Conservation (phyloP, 2,797 vertebrate genomes). For the Argentina silus region DNA sequence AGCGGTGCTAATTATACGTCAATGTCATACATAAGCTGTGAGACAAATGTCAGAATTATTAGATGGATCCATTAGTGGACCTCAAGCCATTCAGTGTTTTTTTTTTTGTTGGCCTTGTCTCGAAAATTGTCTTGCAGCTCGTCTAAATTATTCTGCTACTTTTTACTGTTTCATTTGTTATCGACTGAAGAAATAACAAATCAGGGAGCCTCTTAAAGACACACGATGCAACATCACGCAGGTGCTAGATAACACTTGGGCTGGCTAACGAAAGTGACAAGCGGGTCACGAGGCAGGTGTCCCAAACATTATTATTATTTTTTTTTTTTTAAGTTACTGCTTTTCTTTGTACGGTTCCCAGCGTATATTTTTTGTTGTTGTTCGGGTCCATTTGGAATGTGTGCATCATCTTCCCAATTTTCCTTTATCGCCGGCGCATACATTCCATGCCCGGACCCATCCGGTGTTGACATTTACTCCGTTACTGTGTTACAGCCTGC, state of each 20-base stretch:
- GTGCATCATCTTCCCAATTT: constrained; percentile 45
- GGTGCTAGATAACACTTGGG: not conserved
- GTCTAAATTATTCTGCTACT: no score
- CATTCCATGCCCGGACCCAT: constrained; percentile 50
- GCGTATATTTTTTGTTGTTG: not conserved
- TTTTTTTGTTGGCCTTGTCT: no score
- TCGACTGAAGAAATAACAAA: no score
- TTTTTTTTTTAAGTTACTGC: no score
- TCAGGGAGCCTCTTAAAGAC: no score
- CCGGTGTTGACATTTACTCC: constrained; percentile 67
- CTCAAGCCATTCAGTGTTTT: no score
- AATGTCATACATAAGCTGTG: not conserved
- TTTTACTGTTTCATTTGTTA: no score
- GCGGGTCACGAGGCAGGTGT: not conserved
- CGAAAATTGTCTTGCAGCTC: no score
- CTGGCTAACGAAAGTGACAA: not conserved
- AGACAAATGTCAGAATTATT: not conserved
- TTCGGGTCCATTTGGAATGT: constrained; percentile 27
- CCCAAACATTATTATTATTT: no score
- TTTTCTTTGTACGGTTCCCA: constrained; percentile 15
- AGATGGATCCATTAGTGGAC: not conserved
- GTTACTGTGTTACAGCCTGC: constrained; percentile 58
- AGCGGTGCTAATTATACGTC: not conserved
- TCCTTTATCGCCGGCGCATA: constrained; percentile 42
- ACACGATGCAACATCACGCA: not conserved